Conservation (phyloP, 2,888 invertebrate species). For the Syrphus vitripennis region DNA sequence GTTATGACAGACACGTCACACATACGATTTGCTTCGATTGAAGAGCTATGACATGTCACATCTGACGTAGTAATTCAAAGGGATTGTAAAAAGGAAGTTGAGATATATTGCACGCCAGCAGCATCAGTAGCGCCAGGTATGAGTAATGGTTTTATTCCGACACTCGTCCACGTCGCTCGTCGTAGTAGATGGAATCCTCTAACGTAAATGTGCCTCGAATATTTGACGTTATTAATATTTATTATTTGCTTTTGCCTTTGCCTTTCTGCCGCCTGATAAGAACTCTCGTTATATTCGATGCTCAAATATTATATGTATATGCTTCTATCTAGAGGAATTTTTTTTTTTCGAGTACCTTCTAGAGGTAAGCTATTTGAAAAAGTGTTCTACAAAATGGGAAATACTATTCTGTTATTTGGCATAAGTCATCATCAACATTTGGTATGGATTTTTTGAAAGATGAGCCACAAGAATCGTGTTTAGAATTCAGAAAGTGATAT, state of each 20-base stretch:
- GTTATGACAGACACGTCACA: conserved; percentile 71
- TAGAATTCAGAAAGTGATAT: conserved; percentile 36
- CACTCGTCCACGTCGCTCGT: conserved; percentile 47
- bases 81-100: conserved; percentile 38
- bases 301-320: conserved; percentile 33
- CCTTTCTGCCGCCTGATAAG: conserved; percentile 43
- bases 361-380: background rate
- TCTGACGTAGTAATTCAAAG: conserved; percentile 59
- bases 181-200: conserved; percentile 51
- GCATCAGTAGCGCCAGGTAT: conserved; percentile 55
- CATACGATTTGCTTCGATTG: conserved; percentile 71
- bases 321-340: background rate
- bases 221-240: conserved; percentile 71
- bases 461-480: conserved; percentile 50
- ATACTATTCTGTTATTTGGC: conserved; percentile 20
- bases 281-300: conserved; percentile 44
- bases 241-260: conserved; percentile 60
- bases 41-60: conserved; percentile 65
- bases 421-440: conserved; percentile 42
- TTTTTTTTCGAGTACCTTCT: background rate
- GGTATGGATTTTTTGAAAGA: conserved; percentile 40
- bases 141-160: conserved; percentile 67
- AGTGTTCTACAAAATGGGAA: background rate
- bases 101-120: conserved; percentile 55
- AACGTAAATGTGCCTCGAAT: conserved; percentile 59